Evolutionary conservation across 1,140 invertebrate genomes (phyloP).

Genomic region (Caenorhabditis brenneri): DNA sequence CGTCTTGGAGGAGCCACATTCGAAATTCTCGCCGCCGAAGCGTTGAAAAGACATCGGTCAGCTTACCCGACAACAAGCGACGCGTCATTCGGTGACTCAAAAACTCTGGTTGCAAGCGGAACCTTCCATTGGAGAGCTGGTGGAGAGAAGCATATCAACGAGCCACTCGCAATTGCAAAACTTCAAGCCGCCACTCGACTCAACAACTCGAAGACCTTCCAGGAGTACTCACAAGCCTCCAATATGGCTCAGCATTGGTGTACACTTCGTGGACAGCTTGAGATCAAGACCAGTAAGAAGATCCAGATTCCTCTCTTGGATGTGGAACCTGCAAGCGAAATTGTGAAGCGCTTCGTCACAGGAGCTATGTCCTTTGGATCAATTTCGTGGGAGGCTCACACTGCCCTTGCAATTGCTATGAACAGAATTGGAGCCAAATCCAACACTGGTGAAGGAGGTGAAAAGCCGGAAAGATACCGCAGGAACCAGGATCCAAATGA

Average conservation of each 20-base stretch:
- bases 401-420: constrained; percentile 93
- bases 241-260: constrained; percentile 85
- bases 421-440: constrained; percentile 92
- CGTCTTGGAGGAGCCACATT: constrained; percentile 91
- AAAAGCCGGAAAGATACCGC: constrained; percentile 83
- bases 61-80: constrained; percentile 76
- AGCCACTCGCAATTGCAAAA: constrained; percentile 89
- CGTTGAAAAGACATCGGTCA: constrained; percentile 82
- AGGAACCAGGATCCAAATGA: constrained; percentile 78
- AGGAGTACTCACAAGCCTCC: constrained; percentile 84
- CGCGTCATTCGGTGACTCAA: constrained; percentile 74
- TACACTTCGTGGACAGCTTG: constrained; percentile 88
- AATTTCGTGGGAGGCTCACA: constrained; percentile 90
- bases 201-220: constrained; percentile 84
- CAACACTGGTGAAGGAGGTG: constrained; percentile 91
- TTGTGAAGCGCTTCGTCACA: constrained; percentile 84
- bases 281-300: constrained; percentile 79
- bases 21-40: constrained; percentile 86
- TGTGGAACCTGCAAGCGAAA: constrained; percentile 88
- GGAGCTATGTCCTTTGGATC: constrained; percentile 90
- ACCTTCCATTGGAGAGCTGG: constrained; percentile 93
- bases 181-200: constrained; percentile 87
- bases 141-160: constrained; percentile 96
- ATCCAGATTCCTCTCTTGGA: constrained; percentile 81
- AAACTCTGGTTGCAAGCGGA: constrained; percentile 88